These are phyloP conservation scores for Trissoscelio sp. DNA, from an alignment of 2,888 invertebrate species.

Conservation along the genomic window DNA sequence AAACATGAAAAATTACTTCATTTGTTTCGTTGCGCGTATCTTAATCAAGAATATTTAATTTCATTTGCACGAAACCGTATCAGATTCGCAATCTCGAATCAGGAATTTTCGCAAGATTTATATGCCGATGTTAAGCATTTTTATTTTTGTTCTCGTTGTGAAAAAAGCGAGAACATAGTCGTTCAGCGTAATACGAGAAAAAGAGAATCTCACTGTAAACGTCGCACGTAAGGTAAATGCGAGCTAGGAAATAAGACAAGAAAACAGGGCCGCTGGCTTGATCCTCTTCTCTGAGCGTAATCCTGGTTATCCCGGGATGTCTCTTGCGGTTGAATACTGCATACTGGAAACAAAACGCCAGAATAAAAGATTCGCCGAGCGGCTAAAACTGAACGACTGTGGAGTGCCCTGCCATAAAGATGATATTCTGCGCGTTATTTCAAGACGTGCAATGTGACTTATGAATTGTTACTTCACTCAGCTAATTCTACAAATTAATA, in stretches of 20 bases:
- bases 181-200: slow-evolving; percentile 48
- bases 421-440: slow-evolving; percentile 46
- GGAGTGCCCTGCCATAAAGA: slow-evolving; percentile 30
- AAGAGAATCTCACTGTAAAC: slow-evolving; percentile 56
- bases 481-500: too few relatives aligned
- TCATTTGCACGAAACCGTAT: too few relatives aligned
- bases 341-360: slow-evolving; percentile 59
- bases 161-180: slow-evolving; percentile 62
- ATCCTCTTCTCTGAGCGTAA: slow-evolving; percentile 65
- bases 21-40: too few relatives aligned
- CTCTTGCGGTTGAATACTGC: slow-evolving; percentile 63
- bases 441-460: slow-evolving; percentile 15
- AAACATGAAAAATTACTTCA: too few relatives aligned
- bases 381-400: slow-evolving; percentile 58
- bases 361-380: slow-evolving; percentile 59
- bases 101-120: slow-evolving; percentile 38
- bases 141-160: slow-evolving; percentile 21
- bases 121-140: slow-evolving; percentile 27
- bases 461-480: slow-evolving; percentile 37
- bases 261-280: slow-evolving; percentile 56
- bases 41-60: too few relatives aligned
- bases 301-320: slow-evolving; percentile 61
- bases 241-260: slow-evolving; percentile 51
- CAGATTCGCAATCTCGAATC: not conserved
- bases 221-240: slow-evolving; percentile 58